Base-by-base conservation (phyloP, 1,140 invertebrate species). In the Achatina immaculata region DNA sequence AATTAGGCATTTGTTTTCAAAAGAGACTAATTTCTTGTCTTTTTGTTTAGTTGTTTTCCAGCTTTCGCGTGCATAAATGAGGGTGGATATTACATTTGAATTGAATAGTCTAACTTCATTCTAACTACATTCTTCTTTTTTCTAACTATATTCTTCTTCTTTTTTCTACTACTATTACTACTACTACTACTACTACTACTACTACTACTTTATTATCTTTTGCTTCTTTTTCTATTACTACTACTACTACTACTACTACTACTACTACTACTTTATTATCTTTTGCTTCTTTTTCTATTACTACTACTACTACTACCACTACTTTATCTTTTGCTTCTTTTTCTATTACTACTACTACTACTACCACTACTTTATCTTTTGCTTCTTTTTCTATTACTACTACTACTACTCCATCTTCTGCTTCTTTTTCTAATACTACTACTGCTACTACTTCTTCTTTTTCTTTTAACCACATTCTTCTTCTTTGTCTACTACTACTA, bases 191-290 rank as follows among this genome's bases (percentile, higher is more conserved):
- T 72, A 72, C 40, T 72, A 72, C 40, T 72, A 72, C 40, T 19
- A 72, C 40, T 72, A 72, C 40, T 72, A 72, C 40, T 48, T 11
- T 19, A 14, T 14, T 28, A 14, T 9, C 69, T 72, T 9, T 43
- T 72, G 11, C 62, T 14, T 28, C 9, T 99, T 99, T 92, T 99
- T 98, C 72, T 95, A 90, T 88, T 97, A 98, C 0, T 99, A 91
- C 81, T 94, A 92, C 91, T 99, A 97, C 92, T 99, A 99, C 92
- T 99, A 98, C 90, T 96, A 97, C 91, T 99, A 97, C 36, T 62
- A 28, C 36, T 62, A 48, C 45, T 48, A 48, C 45, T 48, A 48
- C 45, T 48, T 11, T 19, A 11, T 11, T 19, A 11, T 11, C 38
- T 58, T 16, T 24, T 55, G 36, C 51, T 62, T 36, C 34, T 58